A percentile compares a stretch with the other conserved stretches of the same genome.
Evolutionary conservation across 1,140 invertebrate species (phyloP).

Genomic region (Hesperophylax magnus): DNA sequence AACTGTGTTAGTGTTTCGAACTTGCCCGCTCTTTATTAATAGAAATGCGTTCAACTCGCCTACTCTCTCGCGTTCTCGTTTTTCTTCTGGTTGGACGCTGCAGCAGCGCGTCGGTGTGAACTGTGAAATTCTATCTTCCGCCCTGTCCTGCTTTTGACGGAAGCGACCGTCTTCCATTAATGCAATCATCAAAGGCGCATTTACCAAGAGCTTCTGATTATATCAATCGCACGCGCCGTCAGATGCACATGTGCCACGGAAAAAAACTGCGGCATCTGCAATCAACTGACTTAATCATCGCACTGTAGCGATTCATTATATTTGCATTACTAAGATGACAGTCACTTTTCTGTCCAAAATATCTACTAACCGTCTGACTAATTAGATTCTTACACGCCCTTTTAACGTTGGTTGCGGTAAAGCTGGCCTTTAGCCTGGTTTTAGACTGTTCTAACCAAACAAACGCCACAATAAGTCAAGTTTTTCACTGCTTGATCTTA

Average conservation of each 20-base stretch:
- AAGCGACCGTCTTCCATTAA: slow-evolving; percentile 12
- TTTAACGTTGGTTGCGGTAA: too few relatives aligned
- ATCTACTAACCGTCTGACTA: too few relatives aligned
- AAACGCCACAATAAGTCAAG: too few relatives aligned
- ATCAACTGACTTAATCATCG: too few relatives aligned
- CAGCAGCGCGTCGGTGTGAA: not conserved
- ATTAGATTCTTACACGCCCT: too few relatives aligned
- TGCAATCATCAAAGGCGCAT: slow-evolving; percentile 20
- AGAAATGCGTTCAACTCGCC: slow-evolving; percentile 27
- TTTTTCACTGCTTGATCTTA: too few relatives aligned
- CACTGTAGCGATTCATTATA: too few relatives aligned
- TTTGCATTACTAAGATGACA: too few relatives aligned
- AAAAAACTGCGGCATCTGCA: too few relatives aligned
- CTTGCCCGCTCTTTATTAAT: slow-evolving; percentile 29
- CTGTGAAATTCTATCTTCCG: slow-evolving; percentile 25
- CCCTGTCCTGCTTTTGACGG: slow-evolving; percentile 5
- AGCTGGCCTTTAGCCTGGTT: too few relatives aligned
- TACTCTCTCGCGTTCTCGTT: slow-evolving; percentile 18
- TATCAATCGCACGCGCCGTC: not conserved
- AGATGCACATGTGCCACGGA: not conserved
- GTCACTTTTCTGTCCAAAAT: too few relatives aligned
- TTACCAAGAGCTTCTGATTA: not conserved
- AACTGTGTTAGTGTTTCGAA: slow-evolving; percentile 38
- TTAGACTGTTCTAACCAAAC: too few relatives aligned
- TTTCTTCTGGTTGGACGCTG: not conserved